Conservation (phyloP, 2,797 vertebrate species). For the Miichthys miiuy region DNA sequence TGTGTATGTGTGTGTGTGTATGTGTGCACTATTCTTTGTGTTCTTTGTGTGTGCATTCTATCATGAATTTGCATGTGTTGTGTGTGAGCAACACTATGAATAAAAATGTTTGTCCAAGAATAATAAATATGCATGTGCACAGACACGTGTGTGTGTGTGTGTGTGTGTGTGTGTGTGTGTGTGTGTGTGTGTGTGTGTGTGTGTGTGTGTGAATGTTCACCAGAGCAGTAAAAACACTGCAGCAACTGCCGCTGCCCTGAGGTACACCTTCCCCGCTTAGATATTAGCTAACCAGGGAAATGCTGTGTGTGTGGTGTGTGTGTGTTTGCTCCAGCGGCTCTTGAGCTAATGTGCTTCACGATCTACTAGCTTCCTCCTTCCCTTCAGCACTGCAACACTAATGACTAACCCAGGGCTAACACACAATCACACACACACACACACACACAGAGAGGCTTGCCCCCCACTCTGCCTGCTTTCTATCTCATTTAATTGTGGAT, state of each 20-base stretch:
- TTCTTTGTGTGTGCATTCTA: background rate
- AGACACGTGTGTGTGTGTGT: background rate
- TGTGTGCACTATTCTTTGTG: background rate
- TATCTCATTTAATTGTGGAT: conserved; percentile 46
- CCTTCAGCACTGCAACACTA: conserved; percentile 57
- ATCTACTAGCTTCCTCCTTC: conserved; percentile 58
- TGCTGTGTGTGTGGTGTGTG: conserved; percentile 14
- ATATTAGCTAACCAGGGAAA: conserved; percentile 56
- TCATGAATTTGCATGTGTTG: conserved; percentile 26
- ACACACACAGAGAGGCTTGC: conserved; percentile 20
- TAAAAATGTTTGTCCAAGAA: conserved; percentile 33
- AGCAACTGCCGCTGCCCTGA: conserved; percentile 43
- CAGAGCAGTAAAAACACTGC: conserved; percentile 37
- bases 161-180: background rate
- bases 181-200: conserved; percentile 7
- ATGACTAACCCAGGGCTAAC: conserved; percentile 67
- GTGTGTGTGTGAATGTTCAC: conserved; percentile 23
- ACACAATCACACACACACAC: conserved; percentile 22
- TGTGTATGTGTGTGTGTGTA: conserved; percentile 12
- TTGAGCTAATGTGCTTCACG: conserved; percentile 69
- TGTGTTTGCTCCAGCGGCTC: conserved; percentile 52
- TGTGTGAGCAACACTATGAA: conserved; percentile 27
- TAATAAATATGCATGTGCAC: conserved; percentile 58
- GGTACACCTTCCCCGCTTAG: conserved; percentile 45
- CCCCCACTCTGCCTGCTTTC: conserved; percentile 16